Evolutionary conservation across 2,797 vertebrate genomes (phyloP).

Genomic region (Agapornis canus): DNA sequence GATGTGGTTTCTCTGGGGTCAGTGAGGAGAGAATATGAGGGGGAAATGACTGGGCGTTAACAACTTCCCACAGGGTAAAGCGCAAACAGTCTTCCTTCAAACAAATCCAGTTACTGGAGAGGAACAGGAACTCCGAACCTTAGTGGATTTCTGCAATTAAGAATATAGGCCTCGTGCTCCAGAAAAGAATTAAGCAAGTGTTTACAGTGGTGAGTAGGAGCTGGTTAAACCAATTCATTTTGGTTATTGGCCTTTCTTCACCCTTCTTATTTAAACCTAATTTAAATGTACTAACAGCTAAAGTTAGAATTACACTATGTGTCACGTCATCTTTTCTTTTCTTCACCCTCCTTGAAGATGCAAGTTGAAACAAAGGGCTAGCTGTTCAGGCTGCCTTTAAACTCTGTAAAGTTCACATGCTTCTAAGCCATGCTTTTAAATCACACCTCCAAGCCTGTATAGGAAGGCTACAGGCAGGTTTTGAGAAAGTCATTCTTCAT

Average conservation of each 20-base stretch:
- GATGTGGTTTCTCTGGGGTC: neutral
- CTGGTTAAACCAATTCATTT: neutral
- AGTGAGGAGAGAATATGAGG: neutral
- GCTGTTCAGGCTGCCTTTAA: conserved; percentile 5
- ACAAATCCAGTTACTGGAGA: neutral
- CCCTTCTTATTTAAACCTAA: neutral
- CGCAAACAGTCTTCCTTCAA: neutral
- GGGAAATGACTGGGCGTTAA: conserved; percentile 25
- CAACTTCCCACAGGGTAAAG: conserved; percentile 25
- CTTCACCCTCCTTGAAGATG: neutral
- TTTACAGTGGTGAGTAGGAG: neutral
- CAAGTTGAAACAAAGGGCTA: conserved; percentile 10
- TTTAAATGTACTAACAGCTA: neutral
- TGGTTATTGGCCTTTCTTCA: neutral
- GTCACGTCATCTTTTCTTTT: neutral
- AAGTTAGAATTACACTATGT: neutral
- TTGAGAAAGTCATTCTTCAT: neutral
- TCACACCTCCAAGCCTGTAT: neutral
- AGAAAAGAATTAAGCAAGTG: conserved; percentile 4
- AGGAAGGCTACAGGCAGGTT: neutral
- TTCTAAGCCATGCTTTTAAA: neutral
- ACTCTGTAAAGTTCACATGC: neutral
- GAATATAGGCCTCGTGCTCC: neutral
- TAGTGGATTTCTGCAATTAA: neutral
- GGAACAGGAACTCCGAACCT: neutral